Conservation (phyloP, 2,797 vertebrate genomes). For the Tapera naevia region DNA sequence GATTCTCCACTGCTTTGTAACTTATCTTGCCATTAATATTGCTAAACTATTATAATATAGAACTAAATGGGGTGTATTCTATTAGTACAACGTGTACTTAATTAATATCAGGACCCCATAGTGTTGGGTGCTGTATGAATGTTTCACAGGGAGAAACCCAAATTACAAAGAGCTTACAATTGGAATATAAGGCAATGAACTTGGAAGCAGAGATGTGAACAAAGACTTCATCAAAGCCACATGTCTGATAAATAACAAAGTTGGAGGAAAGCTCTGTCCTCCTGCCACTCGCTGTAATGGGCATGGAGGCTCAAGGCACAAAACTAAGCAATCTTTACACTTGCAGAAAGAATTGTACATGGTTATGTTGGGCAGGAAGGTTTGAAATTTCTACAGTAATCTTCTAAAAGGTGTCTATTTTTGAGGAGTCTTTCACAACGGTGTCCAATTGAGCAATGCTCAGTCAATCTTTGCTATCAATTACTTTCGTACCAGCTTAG, state of each 20-base stretch:
- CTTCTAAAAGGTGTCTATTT: background rate
- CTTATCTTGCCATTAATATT: background rate
- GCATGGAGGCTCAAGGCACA: background rate
- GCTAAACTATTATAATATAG: background rate
- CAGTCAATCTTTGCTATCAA: background rate
- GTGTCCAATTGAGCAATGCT: background rate
- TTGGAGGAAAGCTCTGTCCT: background rate
- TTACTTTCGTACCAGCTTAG: background rate
- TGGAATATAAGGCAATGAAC: background rate
- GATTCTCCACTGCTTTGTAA: background rate
- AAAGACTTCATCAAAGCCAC: background rate
- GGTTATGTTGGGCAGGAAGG: background rate
- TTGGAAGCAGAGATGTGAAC: background rate
- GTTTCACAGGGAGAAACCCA: background rate
- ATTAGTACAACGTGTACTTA: background rate
- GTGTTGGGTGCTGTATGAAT: background rate
- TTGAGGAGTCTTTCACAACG: background rate
- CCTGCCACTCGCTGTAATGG: background rate
- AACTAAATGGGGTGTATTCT: background rate
- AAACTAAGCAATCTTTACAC: background rate
- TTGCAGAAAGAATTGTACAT: background rate
- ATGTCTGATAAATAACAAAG: background rate
- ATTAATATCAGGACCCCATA: background rate
- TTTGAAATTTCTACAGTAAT: background rate
- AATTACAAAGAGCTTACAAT: background rate